Conservation (phyloP, 2,888 invertebrate genomes). For the Ectemnius continuus region DNA sequence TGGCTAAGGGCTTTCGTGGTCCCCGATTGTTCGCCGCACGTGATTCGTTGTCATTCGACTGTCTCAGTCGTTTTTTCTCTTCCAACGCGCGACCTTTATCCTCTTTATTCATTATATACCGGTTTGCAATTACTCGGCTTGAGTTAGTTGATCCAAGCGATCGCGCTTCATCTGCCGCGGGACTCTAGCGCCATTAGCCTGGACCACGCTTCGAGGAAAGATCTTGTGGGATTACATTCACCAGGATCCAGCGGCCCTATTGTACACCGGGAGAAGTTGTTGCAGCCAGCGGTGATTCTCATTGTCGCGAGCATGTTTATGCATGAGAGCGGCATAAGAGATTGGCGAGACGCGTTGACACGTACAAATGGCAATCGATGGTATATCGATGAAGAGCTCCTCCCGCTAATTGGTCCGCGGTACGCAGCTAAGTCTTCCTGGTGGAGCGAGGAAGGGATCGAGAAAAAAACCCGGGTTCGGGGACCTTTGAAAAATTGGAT, state of each 20-base stretch:
- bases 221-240: constrained; percentile 20
- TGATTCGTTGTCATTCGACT: too few species aligned
- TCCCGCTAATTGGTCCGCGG: constrained; percentile 28
- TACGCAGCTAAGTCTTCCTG: background rate
- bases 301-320: constrained; percentile 48
- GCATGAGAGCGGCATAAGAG: constrained; percentile 39
- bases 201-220: constrained; percentile 8
- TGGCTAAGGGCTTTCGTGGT: too few species aligned
- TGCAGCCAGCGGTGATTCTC: constrained; percentile 28
- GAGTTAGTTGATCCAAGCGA: too few species aligned
- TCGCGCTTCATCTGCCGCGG: too few species aligned
- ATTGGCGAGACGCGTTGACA: constrained; percentile 29
- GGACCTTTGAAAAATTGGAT: too few species aligned
- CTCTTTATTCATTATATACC: too few species aligned
- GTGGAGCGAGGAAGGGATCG: background rate
- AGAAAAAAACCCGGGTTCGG: too few species aligned
- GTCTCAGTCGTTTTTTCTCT: too few species aligned
- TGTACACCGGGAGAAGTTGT: constrained; percentile 13
- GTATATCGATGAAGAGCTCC: constrained; percentile 34
- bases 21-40: too few species aligned
- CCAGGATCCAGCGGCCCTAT: constrained; percentile 1
- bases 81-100: too few species aligned
- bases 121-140: too few species aligned
- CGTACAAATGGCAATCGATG: constrained; percentile 47
- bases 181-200: too few species aligned